Percentiles rank a stretch among this genome's conserved stretches.
phyloP scores from a whole-genome alignment of 2,797 vertebrate genomes.

The Mareca penelope region DNA sequence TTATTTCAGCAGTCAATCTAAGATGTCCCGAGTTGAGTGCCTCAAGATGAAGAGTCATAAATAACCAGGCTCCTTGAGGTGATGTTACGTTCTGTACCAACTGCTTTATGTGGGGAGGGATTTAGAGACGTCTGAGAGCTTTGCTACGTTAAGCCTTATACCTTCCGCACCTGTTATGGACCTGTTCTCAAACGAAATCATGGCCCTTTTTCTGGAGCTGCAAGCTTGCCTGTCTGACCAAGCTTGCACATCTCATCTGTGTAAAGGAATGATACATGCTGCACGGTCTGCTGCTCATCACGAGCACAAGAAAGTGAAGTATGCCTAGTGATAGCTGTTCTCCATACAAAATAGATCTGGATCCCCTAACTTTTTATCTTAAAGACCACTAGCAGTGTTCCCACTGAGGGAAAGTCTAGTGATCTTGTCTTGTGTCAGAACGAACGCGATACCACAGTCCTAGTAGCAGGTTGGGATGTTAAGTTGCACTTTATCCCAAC shows the following conservation, averaged over 20 bases:
- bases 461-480: not conserved
- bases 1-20: not conserved
- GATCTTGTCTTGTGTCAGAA: not conserved
- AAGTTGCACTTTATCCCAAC: not conserved
- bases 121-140: not conserved
- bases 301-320: not conserved
- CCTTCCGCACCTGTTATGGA: not conserved
- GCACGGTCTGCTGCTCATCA: not conserved
- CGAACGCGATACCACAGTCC: not conserved
- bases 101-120: accelerated
- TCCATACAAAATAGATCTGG: not conserved
- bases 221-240: not conserved
- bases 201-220: not conserved
- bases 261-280: not conserved
- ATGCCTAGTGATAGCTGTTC: not conserved
- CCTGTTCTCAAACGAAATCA: not conserved
- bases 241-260: accelerated
- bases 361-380: not conserved
- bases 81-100: not conserved
- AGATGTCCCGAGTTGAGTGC: not conserved
- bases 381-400: not conserved
- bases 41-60: not conserved
- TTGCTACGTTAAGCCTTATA: not conserved
- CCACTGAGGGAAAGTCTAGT: not conserved
- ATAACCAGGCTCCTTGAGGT: not conserved